Base-by-base conservation (phyloP, 2,888 invertebrate species). In the Pristionchus arcanus region DNA sequence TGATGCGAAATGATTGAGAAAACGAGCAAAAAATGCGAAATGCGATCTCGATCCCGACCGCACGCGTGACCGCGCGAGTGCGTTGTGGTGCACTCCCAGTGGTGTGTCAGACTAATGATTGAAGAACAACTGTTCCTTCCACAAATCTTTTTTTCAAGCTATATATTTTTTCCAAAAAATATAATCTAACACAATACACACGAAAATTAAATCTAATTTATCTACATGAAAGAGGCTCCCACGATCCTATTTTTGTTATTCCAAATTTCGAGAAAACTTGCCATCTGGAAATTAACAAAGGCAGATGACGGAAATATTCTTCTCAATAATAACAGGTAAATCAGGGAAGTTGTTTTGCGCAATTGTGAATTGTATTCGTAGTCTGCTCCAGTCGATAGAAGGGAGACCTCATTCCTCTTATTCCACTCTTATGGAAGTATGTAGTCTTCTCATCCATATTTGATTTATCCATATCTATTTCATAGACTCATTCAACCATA, bases 1-100 rank as follows among this genome's bases (percentile, higher is more conserved):
- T 77, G 77, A 77, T 37, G 77, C 77, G 77, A 42, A 77, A 42
- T 42, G 77, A 77, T 77, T 42, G 77, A 37, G 77, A 77, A 77
- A 42, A 21, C 42, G 42, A 31, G 77, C 77, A 77, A 77, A 77
- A 77, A 77, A 74, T 21, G 74, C 74, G 34, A 74, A 77, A 77
- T 13, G 68, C 68, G 77, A 77, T 77, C 77, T 31, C 34, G 74
- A 74, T 59, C 19, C 59, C 59, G 59, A 19, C 25, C 59, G 19
- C 21, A 59, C 59, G 59, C 59, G 59, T 21, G 59, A 25, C 13
- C 59, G 59, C 59, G 13, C 42, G 42, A 42, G 42, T 49, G 9
- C 13, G 42, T 9, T 49, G 42, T 49, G 42, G 3, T 9, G 42
- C 9, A 5, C 42, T 9, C 3, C 42, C 42, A 42, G 9, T 42